Base-by-base conservation (phyloP, 1,140 invertebrate genomes). In the Eueides isabella region DNA sequence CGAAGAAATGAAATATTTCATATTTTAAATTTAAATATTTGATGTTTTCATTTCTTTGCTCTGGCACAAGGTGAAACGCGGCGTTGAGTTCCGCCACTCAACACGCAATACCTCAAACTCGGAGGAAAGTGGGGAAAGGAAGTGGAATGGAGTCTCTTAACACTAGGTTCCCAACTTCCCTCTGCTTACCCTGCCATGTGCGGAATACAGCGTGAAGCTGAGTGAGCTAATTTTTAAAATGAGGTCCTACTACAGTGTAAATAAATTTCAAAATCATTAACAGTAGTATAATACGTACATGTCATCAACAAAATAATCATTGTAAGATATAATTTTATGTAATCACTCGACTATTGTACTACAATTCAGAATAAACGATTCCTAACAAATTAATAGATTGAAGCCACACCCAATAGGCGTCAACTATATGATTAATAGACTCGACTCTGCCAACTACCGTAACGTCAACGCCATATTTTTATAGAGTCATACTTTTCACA, bases 361-460 rank as follows among this genome's bases (percentile, higher is more conserved):
- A 83, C 73, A 79, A 78, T 73, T 81, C 86, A 76, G 79, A 84
- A 84, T 91, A 90, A 87, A 88, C 89, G 90, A 89, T 85, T 88
- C 83, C 78, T 80, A 78, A 82, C 72, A 89, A 90, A 91, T 92
- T 91, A 92, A 91, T 92, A 92, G 91, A 84, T 67, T 69, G 38
- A 84, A 70, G 84, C 89, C 80, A 72, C 91, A 89, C 91, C 90
- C 80, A 67, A 76, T 90, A 91, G 91, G 91, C 89, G 89, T 90
- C 84, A 80, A 86, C 88, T 71, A 62, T 28, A 78, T 89, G 87
- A 92, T 91, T 91, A 91, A 91, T 91, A 87, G 78, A 75, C 26
- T 67, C 31, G 55, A 38, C 62, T 55, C 35, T 31, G 63, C 31
- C 38, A 70, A 79, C 78, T 72, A 77, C 74, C 74, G 72, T 41